Conservation (phyloP, 2,888 invertebrate genomes). For the Margaritifera margaritifera region DNA sequence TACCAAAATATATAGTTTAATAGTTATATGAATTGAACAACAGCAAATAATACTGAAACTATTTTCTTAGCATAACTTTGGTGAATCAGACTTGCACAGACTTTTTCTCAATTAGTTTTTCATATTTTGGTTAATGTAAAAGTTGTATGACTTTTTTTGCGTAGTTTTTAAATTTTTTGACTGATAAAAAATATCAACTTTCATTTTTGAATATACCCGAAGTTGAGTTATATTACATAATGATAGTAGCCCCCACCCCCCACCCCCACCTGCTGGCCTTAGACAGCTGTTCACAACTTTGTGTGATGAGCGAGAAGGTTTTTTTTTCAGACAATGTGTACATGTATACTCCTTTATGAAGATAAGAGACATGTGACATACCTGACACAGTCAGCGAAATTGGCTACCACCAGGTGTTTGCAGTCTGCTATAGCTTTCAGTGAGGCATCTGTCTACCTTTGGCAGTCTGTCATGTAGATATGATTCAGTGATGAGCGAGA, state of each 20-base stretch:
- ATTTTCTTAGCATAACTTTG: no score
- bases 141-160: no score
- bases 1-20: no score
- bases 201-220: background rate
- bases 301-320: no score
- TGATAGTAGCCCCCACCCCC: background rate
- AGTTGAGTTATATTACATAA: background rate
- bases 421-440: conserved; percentile 66
- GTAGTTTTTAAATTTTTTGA: no score
- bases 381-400: conserved; percentile 72
- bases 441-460: conserved; percentile 66
- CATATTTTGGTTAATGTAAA: no score
- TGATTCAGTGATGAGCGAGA: conserved; percentile 58
- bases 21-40: no score
- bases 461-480: conserved; percentile 71
- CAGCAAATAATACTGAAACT: no score
- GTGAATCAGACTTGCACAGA: no score
- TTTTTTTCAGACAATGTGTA: background rate
- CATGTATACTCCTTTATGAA: background rate
- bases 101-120: no score
- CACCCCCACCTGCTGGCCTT: background rate
- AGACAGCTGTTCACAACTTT: background rate
- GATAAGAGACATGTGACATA: conserved; percentile 21
- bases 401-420: conserved; percentile 67
- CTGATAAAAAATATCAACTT: no score